Conservation (phyloP, 2,888 invertebrate species). For the Pyrocoelia pectoralis region DNA sequence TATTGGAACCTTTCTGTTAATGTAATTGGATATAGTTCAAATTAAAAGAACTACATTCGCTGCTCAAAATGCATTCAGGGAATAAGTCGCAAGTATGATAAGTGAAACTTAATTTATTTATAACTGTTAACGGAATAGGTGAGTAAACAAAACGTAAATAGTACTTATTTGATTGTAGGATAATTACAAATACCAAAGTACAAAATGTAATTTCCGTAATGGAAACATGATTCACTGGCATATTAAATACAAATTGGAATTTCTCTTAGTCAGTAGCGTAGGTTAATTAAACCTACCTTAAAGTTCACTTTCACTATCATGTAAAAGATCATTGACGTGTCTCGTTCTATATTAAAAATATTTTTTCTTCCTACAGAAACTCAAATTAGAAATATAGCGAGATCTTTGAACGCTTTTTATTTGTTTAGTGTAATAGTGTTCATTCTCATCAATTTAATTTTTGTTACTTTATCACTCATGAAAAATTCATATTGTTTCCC, state of each 20-base stretch:
- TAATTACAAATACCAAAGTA: not conserved
- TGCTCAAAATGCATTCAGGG: too few species aligned
- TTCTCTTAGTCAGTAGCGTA: not conserved
- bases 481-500: too few species aligned
- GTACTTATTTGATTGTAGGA: not conserved
- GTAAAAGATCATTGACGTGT: not conserved
- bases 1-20: too few species aligned
- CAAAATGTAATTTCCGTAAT: not conserved
- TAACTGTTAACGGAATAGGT: not conserved
- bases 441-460: too few species aligned
- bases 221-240: not conserved
- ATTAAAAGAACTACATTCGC: too few species aligned
- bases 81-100: not conserved
- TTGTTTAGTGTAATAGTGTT: too few species aligned
- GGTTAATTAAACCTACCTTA: not conserved
- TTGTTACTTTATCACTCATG: too few species aligned
- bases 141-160: not conserved
- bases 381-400: too few species aligned
- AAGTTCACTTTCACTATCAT: constrained; percentile 1
- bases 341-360: not conserved
- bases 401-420: too few species aligned
- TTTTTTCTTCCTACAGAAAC: too few species aligned
- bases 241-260: not conserved
- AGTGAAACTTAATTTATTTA: not conserved
- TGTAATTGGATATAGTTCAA: too few species aligned